Conservation (phyloP, 2,888 invertebrate genomes). For the Eupelmus urozonus region DNA sequence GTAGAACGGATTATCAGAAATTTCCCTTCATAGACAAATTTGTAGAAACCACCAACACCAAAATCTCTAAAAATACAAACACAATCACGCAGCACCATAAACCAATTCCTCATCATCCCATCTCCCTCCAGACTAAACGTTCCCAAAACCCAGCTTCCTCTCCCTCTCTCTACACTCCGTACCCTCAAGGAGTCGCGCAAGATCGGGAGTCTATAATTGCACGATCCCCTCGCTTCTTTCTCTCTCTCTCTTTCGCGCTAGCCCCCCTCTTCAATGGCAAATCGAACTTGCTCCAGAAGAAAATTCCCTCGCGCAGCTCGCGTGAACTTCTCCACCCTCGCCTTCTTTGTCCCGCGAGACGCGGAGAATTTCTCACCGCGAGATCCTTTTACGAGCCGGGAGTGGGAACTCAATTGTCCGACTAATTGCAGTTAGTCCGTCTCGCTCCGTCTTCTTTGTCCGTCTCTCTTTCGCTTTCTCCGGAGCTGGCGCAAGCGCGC, state of each 20-base stretch:
- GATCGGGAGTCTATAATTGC: background rate
- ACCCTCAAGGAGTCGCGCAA: background rate
- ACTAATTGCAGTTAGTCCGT: constrained; percentile 72
- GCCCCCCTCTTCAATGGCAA: constrained; percentile 27
- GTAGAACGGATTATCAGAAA: too few species aligned
- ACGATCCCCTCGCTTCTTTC: background rate
- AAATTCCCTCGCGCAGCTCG: constrained; percentile 1
- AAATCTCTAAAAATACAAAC: too few species aligned
- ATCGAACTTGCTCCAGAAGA: constrained; percentile 12
- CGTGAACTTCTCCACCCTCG: background rate
- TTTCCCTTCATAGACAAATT: too few species aligned
- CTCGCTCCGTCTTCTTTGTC: constrained; percentile 38
- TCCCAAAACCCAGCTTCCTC: too few species aligned
- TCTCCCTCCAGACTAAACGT: too few species aligned
- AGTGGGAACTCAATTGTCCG: constrained; percentile 70
- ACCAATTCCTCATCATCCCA: too few species aligned
- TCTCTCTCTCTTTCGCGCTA: background rate
- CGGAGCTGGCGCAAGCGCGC: background rate
- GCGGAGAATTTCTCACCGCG: constrained; percentile 58
- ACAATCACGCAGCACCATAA: too few species aligned
- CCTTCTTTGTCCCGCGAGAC: constrained; percentile 54
- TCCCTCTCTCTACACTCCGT: too few species aligned
- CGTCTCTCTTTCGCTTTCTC: background rate
- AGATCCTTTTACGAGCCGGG: constrained; percentile 65
- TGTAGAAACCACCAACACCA: too few species aligned